A percentile compares a stretch with the other conserved stretches of the same genome.
Evolutionary conservation across 2,888 invertebrate species (phyloP).

Genomic region (Laspeyria flexula): DNA sequence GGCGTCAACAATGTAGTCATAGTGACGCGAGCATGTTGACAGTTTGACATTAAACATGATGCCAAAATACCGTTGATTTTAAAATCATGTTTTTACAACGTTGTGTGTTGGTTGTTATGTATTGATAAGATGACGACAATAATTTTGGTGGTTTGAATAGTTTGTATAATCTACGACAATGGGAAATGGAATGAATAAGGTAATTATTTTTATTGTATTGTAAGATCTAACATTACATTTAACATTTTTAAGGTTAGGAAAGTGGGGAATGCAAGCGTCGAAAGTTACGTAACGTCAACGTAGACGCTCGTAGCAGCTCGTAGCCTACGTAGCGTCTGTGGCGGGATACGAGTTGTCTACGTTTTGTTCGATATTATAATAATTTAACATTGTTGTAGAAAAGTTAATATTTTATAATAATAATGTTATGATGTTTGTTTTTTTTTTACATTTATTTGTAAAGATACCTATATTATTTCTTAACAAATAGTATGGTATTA

Average conservation of each 20-base stretch:
- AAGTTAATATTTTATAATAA: not conserved
- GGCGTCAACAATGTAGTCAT: slow-evolving; percentile 84
- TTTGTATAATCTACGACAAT: slow-evolving; percentile 66
- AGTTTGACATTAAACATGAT: slow-evolving; percentile 65
- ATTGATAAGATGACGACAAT: slow-evolving; percentile 63
- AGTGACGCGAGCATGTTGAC: slow-evolving; percentile 80
- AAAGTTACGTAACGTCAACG: slow-evolving; percentile 63
- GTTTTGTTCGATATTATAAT: slow-evolving; percentile 6
- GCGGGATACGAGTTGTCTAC: slow-evolving; percentile 31
- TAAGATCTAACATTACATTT: not conserved
- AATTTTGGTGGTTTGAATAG: slow-evolving; percentile 58
- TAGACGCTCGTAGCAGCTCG: slow-evolving; percentile 51
- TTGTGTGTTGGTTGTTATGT: slow-evolving; percentile 55
- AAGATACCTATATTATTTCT: too few species aligned
- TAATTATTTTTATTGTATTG: slow-evolving; percentile 64
- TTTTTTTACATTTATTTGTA: too few species aligned
- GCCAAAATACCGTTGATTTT: slow-evolving; percentile 54
- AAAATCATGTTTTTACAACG: slow-evolving; percentile 54
- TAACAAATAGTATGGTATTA: too few species aligned
- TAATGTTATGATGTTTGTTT: not conserved
- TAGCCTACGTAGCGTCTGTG: slow-evolving; percentile 45
- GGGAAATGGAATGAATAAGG: slow-evolving; percentile 98
- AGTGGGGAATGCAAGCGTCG: slow-evolving; percentile 38
- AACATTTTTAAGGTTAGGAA: slow-evolving; percentile 15
- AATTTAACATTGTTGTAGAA: too few species aligned